phyloP scores from a whole-genome alignment of 2,797 vertebrate genomes.

The Pogoniulus pusillus region DNA sequence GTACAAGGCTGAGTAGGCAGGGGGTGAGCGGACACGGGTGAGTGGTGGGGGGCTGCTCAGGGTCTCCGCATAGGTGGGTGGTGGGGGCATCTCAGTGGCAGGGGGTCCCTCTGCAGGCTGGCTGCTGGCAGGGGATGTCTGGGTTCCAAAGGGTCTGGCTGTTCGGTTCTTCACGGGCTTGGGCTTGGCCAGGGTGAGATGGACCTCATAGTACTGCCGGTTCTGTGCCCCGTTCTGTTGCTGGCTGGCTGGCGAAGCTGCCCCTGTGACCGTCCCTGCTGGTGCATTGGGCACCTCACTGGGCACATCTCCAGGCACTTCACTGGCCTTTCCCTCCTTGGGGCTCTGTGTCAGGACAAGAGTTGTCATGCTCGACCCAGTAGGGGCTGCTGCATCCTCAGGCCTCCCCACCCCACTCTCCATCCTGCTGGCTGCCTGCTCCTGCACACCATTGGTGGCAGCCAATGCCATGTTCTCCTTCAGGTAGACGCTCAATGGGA shows the following conservation, averaged over 20 bases:
- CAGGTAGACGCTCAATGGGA: constrained; percentile 74
- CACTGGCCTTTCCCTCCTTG: background rate
- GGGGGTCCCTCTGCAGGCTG: constrained; percentile 43
- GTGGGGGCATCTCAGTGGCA: constrained; percentile 76
- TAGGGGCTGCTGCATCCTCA: background rate
- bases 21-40: constrained; percentile 75
- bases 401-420: background rate
- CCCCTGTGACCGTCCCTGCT: background rate
- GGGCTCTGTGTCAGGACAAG: background rate
- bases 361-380: accelerated
- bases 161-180: constrained; percentile 87
- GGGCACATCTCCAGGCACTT: background rate
- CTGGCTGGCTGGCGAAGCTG: background rate
- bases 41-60: constrained; percentile 77
- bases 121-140: background rate
- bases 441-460: constrained; percentile 68
- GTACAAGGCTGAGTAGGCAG: constrained; percentile 79
- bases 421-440: background rate
- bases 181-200: constrained; percentile 80
- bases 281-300: accelerated
- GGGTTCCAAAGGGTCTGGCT: constrained; percentile 89
- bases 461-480: constrained; percentile 74
- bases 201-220: constrained; percentile 80
- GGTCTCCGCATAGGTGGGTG: constrained; percentile 83
- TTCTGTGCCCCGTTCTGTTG: constrained; percentile 72